Base-by-base conservation (phyloP, 2,113 vertebrate species). In the Albula glossodonta region DNA sequence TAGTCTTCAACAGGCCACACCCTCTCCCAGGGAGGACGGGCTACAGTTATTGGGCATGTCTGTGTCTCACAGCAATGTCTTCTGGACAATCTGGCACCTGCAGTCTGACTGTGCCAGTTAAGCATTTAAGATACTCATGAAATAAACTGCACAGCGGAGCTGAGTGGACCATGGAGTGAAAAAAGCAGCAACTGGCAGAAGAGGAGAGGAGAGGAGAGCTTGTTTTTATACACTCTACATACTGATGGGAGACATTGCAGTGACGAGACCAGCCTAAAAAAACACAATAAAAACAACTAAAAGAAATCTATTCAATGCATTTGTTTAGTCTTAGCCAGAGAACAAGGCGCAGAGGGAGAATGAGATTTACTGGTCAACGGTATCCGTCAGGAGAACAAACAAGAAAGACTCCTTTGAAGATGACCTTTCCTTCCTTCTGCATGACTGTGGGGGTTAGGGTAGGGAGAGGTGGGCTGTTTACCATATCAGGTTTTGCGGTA, bases 371-470 rank as follows among this genome's bases (percentile, higher is more conserved):
- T 41, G 31, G 31, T 41, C 31, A 41, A 12, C 53, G 12, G 53
- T 74, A 74, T 31, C n/a, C n/a, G 22, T 74, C 2, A 74, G 10
- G n/a, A 80, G 78, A 51, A 80, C 78, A 80, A 49, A 80, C 50
- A 15, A 80, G 15, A 80, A 51, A 22, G 78, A 13, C 19, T 22
- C 50, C 15, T 80, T n/a, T 51, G 80, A 52, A 81, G 50, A 52
- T 53, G 80, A 81, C 81, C 81, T 60, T 56, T 57, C 25, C 53
- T 57, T 57, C 52, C 17, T 82, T 82, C 81, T 82, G 51, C 10
- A 51, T 60, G 81, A 41, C 13, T 56, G 48, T 56, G 53, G 25
- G n/a, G 53, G 81, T 82, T 8, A 48, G 81, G 13, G 51, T 41
- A 82, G 25, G 53, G 31, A 52, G 19, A n/a, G 3, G 22, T 11